Evolutionary conservation across 2,797 vertebrate species (phyloP), one percentile per base, ranked within the genome.

Genomic region (Sebastes variabilis): DNA sequence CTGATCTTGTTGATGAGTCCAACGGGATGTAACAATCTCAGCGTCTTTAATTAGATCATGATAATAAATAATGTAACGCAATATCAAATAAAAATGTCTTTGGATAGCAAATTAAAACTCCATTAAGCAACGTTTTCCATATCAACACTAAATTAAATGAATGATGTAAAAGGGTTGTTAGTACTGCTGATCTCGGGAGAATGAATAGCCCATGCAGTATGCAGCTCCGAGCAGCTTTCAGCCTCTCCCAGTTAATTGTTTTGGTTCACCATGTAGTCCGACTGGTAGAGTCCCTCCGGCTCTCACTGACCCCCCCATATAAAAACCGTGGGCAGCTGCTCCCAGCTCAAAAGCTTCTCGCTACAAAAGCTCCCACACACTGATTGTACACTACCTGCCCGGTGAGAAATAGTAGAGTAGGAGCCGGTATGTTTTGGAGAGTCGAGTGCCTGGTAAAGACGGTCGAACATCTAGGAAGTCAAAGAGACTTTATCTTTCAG

Each of bases 191-290:
- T 69, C 25, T 59, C 34, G 54, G 54, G 16, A 80, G 22, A 72
- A 54, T 4, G 24, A 79, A 72, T 22, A 52, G 32, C 32, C 4
- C 46, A 54, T 54, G 18, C n/a, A 58, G 69, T 69, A 68, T 80
- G 74, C 62, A 54, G 72, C 72, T 79, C 60, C 29, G 72, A 46
- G 42, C 81, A 72, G 79, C 70, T 58, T 79, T 77, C 62, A 83
- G 77, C 54, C 34, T 64, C 71, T 68, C 71, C 58, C 72, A 73
- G 34, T 80, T 87, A 74, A 81, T 85, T 89, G 81, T 86, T 85
- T 83, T 75, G 71, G 91, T 91, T 88, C 85, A 83, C 80, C 67
- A 77, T 22, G 20, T 54, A 62, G 61, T 66, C 34, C 22, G 66
- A 82, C 86, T 83, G 80, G 68, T 83, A 66, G 66, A 64, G 52